These are phyloP conservation scores for Copidosoma floridanum DNA, from an alignment of 1,140 invertebrate genomes.

Conservation along the genomic window DNA sequence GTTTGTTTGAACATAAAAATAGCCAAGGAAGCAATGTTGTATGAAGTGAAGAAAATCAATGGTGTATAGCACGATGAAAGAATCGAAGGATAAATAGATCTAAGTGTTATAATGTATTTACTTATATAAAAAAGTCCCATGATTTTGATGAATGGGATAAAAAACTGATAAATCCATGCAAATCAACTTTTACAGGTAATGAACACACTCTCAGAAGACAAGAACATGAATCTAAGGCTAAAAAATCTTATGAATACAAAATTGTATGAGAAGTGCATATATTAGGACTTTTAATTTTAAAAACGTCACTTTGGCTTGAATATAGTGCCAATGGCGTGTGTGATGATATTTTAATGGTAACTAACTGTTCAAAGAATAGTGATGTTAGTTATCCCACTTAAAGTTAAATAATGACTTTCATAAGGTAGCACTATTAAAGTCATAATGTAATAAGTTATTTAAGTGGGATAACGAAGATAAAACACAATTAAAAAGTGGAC, in stretches of 20 bases:
- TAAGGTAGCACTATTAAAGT: neutral
- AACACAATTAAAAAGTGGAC: neutral
- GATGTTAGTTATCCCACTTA: too few species aligned
- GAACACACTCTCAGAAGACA: neutral
- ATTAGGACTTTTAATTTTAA: neutral
- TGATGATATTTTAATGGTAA: neutral
- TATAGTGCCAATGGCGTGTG: neutral
- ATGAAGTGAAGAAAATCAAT: too few species aligned
- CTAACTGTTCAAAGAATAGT: neutral
- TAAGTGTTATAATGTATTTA: neutral
- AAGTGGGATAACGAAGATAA: neutral
- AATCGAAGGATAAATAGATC: neutral
- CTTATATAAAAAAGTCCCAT: neutral
- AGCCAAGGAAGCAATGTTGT: too few species aligned
- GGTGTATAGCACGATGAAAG: too few species aligned
- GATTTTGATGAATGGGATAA: neutral
- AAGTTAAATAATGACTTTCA: neutral
- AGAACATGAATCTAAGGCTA: neutral
- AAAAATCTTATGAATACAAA: neutral
- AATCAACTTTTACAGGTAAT: neutral
- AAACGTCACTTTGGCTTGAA: neutral
- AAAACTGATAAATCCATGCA: neutral
- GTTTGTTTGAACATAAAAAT: too few species aligned
- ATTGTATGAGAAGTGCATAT: neutral
- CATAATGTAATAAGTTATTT: neutral